A percentile compares a stretch with the other conserved stretches of the same genome.
These are phyloP conservation scores for Ploceus nigricollis DNA, from an alignment of 2,113 vertebrate species.

Conservation along the genomic window DNA sequence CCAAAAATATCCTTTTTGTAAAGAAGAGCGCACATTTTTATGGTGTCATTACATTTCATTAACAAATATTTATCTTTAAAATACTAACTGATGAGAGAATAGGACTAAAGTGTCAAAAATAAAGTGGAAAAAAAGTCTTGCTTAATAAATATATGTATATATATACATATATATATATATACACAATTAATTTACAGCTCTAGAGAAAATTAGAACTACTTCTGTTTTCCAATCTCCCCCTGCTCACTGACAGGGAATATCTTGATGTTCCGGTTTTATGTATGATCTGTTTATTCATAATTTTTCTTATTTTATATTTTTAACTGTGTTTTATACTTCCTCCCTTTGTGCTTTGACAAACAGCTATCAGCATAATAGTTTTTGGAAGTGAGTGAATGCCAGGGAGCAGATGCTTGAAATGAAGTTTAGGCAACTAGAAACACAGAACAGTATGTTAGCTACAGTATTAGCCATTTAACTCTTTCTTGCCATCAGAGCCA, in stretches of 20 bases:
- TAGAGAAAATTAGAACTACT: slow-evolving; percentile 1
- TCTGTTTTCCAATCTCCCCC: neutral
- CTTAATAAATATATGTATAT: neutral
- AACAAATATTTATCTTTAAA: slow-evolving; percentile 31
- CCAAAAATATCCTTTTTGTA: neutral
- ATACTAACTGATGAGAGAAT: neutral
- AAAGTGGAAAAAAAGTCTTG: neutral
- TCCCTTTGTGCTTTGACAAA: slow-evolving; percentile 53
- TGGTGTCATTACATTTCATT: neutral
- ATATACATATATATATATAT: neutral
- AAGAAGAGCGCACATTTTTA: neutral
- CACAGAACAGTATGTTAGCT: neutral
- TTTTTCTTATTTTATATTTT: slow-evolving; percentile 20
- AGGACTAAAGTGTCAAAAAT: neutral
- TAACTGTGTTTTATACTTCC: neutral
- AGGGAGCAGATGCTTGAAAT: slow-evolving; percentile 35
- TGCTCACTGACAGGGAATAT: neutral
- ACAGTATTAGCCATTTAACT: neutral
- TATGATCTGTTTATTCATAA: slow-evolving; percentile 31
- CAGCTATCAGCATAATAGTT: slow-evolving; percentile 27
- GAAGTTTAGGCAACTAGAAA: slow-evolving; percentile 23
- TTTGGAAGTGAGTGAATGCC: slow-evolving; percentile 21
- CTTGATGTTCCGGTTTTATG: neutral
- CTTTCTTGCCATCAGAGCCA: neutral
- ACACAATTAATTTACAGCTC: neutral